Evolutionary conservation across 2,888 invertebrate genomes (phyloP).

Genomic region (Cephus sareptanus): DNA sequence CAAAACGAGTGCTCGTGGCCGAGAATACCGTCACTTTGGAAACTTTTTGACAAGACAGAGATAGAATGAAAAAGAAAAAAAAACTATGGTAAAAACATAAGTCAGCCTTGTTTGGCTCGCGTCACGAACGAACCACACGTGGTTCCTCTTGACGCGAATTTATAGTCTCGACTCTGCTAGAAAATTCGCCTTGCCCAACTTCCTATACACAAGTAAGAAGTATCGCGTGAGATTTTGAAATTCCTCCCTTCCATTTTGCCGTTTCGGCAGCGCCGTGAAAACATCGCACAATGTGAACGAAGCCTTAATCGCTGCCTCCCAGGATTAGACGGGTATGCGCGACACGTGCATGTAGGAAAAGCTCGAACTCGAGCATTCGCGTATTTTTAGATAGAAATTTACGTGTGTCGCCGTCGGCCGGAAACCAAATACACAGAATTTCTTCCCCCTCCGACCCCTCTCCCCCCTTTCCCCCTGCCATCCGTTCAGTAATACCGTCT

Average conservation of each 20-base stretch:
- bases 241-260: not conserved
- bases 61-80: too few relatives aligned
- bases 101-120: not conserved
- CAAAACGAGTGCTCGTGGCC: not conserved
- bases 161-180: not conserved
- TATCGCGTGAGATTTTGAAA: not conserved
- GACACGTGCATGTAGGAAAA: conserved; percentile 14
- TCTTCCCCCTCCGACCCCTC: conserved; percentile 23
- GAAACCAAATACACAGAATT: conserved; percentile 28
- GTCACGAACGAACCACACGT: not conserved
- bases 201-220: not conserved
- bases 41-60: too few relatives aligned
- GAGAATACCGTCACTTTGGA: not conserved
- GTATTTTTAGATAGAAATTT: conserved; percentile 20
- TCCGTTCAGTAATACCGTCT: not conserved
- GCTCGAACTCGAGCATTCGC: conserved; percentile 18
- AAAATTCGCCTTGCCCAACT: not conserved
- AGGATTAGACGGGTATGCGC: conserved; percentile 7
- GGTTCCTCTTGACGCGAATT: not conserved
- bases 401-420: conserved; percentile 20
- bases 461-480: not conserved
- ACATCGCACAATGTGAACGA: not conserved
- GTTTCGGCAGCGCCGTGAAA: not conserved
- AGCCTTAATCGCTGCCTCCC: not conserved
- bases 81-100: not conserved